Evolutionary conservation across 1,140 invertebrate genomes (phyloP), one percentile per base, ranked within the genome.

Genomic region (Bombus cullumanus): DNA sequence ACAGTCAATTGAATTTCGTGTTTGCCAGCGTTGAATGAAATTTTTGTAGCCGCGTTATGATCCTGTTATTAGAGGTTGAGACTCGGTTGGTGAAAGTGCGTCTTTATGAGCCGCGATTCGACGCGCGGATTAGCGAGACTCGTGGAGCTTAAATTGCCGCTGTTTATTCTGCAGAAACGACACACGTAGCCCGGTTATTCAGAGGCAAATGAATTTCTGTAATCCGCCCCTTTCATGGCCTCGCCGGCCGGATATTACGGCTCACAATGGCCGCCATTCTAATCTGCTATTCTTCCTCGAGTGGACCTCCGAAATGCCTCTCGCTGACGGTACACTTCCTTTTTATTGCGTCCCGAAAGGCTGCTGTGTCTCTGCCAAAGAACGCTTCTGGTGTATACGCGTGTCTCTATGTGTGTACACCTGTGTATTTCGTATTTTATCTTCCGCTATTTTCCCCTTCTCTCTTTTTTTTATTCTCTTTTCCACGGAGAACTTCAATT

Each of bases 141-240:
- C 68, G 43, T 39, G 10, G 15, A 28, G 28, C 64, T 69, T 53
- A 66, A 78, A 78, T 71, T 39, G 68, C 28, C 71, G 28, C n/a
- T 81, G 84, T 85, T 76, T 84, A 86, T 83, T 66, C 74, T 43
- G 68, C 43, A 72, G 66, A 66, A 59, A 81, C 75, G 72, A 86
- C 37, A 84, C 81, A 59, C 79, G 25, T 86, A 86, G 80, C 76
- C 53, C 15, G 71, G 81, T 88, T 81, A 89, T 89, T 89, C 88
- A 77, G 73, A 82, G 47, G 85, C 81, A 86, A 89, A 89, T 86
- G 88, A 89, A 89, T 89, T 89, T 86, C 86, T 88, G 88, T 86
- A 89, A 89, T 89, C 88, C 86, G 10, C 39, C 59, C 88, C 81
- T 89, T 89, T 86, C 86, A 89, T 47, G 72, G 71, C n/a, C 39